phyloP scores from a whole-genome alignment of 2,888 invertebrate species.

The Zaprionus obscuricornis region DNA sequence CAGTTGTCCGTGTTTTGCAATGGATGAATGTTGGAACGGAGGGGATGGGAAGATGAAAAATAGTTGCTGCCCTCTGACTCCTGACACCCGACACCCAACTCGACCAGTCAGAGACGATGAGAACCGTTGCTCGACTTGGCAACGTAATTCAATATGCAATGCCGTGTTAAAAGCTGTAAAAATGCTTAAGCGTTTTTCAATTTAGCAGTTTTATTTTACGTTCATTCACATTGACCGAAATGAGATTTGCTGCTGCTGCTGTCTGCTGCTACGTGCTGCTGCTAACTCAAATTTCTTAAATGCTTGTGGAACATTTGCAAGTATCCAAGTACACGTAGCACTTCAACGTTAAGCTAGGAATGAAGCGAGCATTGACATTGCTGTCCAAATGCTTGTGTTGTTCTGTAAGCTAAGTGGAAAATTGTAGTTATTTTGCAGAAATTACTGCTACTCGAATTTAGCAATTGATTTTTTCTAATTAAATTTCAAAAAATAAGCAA shows the following conservation, averaged over 20 bases:
- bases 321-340: neutral
- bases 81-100: neutral
- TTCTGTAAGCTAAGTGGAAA: too few species aligned
- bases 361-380: slow-evolving; percentile 1
- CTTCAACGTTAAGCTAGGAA: neutral
- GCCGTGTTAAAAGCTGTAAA: slow-evolving; percentile 74
- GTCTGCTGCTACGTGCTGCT: too few species aligned
- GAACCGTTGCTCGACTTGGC: slow-evolving; percentile 1
- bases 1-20: slow-evolving; percentile 43
- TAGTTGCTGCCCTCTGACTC: neutral
- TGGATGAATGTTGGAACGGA: neutral
- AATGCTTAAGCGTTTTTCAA: slow-evolving; percentile 77
- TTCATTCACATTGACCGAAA: slow-evolving; percentile 47
- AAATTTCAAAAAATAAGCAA: too few species aligned
- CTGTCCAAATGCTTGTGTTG: too few species aligned
- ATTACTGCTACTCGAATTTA: too few species aligned
- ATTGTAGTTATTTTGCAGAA: too few species aligned
- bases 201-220: slow-evolving; percentile 72
- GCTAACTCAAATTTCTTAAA: slow-evolving; percentile 63
- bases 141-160: slow-evolving; percentile 76
- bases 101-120: neutral
- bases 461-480: too few species aligned
- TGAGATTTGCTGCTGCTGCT: slow-evolving; percentile 72
- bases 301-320: slow-evolving; percentile 53
- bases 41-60: slow-evolving; percentile 1